phyloP scores from a whole-genome alignment of 2,888 invertebrate genomes.

The Drosophila demipolita region DNA sequence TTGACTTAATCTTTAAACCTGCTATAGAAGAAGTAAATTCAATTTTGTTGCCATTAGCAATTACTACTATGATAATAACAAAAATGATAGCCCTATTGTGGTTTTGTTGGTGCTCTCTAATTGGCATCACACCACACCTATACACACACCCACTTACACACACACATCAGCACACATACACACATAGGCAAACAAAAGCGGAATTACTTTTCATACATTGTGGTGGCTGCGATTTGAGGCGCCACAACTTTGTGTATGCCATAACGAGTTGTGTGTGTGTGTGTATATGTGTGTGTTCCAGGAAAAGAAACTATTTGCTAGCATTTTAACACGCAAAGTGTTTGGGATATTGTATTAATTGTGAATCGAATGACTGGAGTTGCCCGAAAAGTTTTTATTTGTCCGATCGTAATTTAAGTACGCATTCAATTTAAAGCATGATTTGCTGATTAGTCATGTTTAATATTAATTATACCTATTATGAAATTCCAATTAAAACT shows the following conservation, averaged over 20 bases:
- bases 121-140: constrained; percentile 51
- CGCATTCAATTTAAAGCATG: constrained; percentile 44
- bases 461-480: constrained; percentile 36
- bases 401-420: constrained; percentile 40
- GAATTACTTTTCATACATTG: constrained; percentile 72
- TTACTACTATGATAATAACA: constrained; percentile 9
- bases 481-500: constrained; percentile 46
- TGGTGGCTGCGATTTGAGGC: constrained; percentile 76
- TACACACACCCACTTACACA: constrained; percentile 10
- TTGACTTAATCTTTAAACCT: neutral
- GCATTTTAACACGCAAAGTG: constrained; percentile 39
- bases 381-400: constrained; percentile 53
- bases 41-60: constrained; percentile 49
- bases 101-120: constrained; percentile 63
- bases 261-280: constrained; percentile 19
- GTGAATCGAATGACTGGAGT: constrained; percentile 50
- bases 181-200: constrained; percentile 60
- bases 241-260: constrained; percentile 46
- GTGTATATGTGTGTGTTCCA: neutral
- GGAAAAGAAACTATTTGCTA: constrained; percentile 50
- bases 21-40: constrained; percentile 33
- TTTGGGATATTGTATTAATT: constrained; percentile 67
- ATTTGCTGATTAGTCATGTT: constrained; percentile 63
- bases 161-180: constrained; percentile 8
- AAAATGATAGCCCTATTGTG: constrained; percentile 78